Percentiles rank a stretch among this genome's conserved stretches.
Evolutionary conservation across 2,888 invertebrate species (phyloP).

Genomic region (Chelonus formosanus): DNA sequence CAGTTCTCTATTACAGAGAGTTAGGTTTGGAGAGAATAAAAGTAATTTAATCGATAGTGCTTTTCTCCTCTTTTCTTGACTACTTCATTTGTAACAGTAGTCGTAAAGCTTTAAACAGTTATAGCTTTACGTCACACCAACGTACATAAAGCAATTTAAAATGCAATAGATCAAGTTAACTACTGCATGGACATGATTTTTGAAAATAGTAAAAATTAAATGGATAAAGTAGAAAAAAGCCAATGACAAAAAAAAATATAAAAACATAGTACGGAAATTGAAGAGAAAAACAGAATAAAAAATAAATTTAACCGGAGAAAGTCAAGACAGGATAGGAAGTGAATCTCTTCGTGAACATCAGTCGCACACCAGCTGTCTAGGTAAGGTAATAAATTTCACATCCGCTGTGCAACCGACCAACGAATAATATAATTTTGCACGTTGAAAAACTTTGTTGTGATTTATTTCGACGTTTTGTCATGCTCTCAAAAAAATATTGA

Average conservation of each 20-base stretch:
- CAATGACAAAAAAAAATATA: slow-evolving; percentile 12
- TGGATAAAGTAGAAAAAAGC: slow-evolving; percentile 20
- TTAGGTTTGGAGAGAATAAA: slow-evolving; percentile 16
- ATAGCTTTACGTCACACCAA: too few relatives aligned
- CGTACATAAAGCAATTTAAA: too few relatives aligned
- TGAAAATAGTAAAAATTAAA: slow-evolving; percentile 32
- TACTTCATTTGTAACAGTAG: background rate
- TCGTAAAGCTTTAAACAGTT: too few relatives aligned
- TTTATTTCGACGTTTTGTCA: too few relatives aligned
- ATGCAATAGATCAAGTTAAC: slow-evolving; percentile 3
- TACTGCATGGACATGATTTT: slow-evolving; percentile 23
- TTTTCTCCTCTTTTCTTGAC: slow-evolving; percentile 11
- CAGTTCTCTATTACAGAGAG: slow-evolving; percentile 6
- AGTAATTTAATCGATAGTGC: slow-evolving; percentile 33
- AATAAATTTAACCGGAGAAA: slow-evolving; percentile 18
- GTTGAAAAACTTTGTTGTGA: too few relatives aligned
- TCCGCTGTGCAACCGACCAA: slow-evolving; percentile 44
- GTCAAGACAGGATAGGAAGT: slow-evolving; percentile 28
- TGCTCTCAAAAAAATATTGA: too few relatives aligned
- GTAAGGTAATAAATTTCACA: slow-evolving; percentile 47
- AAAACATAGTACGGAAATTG: slow-evolving; percentile 13
- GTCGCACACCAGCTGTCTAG: slow-evolving; percentile 18
- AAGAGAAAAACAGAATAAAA: slow-evolving; percentile 12
- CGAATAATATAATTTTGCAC: slow-evolving; percentile 17
- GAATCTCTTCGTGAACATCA: slow-evolving; percentile 19